Base-by-base conservation (phyloP, 2,888 invertebrate genomes). In the Candidula unifasciata region DNA sequence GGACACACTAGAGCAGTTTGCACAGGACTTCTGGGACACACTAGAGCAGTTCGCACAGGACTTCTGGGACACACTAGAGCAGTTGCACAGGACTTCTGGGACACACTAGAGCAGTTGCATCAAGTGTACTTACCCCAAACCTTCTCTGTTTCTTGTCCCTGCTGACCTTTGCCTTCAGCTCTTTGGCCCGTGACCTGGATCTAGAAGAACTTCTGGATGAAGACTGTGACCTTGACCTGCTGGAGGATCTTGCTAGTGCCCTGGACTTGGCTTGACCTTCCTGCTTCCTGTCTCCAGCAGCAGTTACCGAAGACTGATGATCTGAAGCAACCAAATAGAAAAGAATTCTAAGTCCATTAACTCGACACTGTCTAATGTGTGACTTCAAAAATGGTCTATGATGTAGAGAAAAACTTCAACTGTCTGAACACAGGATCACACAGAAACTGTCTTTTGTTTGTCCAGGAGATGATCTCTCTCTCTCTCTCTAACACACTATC, bases 151-250 rank as follows among this genome's bases (percentile, higher is more conserved):
- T 74, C 21, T 82, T 74, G n/a, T 74, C 73, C 30, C 37, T 64
- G 27, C 71, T 57, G 30, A 33, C 21, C 76, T 74, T 76, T 37
- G 68, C 30, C 76, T 82, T 76, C 5, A 52, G 37, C 35, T 37
- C 82, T 60, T 73, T 81, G 1, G 69, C 24, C 60, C 60, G 44
- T 35, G 86, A 85, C 13, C 86, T 80, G 54, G 88, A 88, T 79
- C 85, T 84, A 60, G 88, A 87, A 52, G 85, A 85, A 60, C 83
- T 83, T 24, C 87, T 86, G n/a, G 86, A 86, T 33, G 69, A 27
- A 3, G 86, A 83, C 69, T 82, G 86, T 6, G 82, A 80, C 16
- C 73, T 54, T 30, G 86, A 81, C 27, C 57, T 85, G 87, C 13
- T 84, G 80, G 13, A 82, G 54, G 44, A 82, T 16, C 74, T n/a